Percentiles rank a stretch among this genome's conserved stretches.
phyloP scores from a whole-genome alignment of 2,797 vertebrate species.

The Zenarchopterus dispar region DNA sequence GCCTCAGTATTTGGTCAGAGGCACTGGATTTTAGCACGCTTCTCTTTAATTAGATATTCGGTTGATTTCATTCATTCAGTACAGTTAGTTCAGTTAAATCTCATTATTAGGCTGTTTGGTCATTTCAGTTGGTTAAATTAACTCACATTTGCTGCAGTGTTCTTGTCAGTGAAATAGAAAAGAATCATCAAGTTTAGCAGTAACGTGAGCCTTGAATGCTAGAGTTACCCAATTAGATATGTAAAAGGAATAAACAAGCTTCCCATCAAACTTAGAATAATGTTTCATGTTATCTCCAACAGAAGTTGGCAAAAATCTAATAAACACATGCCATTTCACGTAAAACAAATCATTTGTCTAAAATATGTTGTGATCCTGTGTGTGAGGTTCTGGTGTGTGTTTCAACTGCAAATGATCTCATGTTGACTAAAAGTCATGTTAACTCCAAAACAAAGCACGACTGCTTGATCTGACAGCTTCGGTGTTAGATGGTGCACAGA shows the following conservation, averaged over 20 bases:
- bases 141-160: background rate
- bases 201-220: no score
- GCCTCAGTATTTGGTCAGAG: constrained; percentile 14
- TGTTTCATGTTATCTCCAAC: background rate
- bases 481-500: constrained; percentile 22
- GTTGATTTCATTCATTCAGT: background rate
- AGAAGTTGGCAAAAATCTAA: constrained; percentile 37
- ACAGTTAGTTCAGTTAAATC: background rate
- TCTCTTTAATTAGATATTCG: background rate
- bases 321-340: constrained; percentile 39
- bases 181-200: background rate
- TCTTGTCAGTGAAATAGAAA: background rate
- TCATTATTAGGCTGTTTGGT: background rate
- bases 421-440: constrained; percentile 35
- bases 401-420: constrained; percentile 27
- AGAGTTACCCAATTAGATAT: no score
- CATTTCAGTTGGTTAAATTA: background rate
- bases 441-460: constrained; percentile 13
- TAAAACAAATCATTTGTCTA: constrained; percentile 21
- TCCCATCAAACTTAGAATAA: no score
- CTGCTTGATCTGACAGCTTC: constrained; percentile 14
- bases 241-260: no score
- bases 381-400: constrained; percentile 37
- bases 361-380: constrained; percentile 29
- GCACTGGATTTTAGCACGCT: no score